Percentiles rank a stretch among this genome's conserved stretches.
These are phyloP conservation scores for Hippoglossus stenolepis DNA, from an alignment of 2,113 vertebrate genomes.

Conservation along the genomic window DNA sequence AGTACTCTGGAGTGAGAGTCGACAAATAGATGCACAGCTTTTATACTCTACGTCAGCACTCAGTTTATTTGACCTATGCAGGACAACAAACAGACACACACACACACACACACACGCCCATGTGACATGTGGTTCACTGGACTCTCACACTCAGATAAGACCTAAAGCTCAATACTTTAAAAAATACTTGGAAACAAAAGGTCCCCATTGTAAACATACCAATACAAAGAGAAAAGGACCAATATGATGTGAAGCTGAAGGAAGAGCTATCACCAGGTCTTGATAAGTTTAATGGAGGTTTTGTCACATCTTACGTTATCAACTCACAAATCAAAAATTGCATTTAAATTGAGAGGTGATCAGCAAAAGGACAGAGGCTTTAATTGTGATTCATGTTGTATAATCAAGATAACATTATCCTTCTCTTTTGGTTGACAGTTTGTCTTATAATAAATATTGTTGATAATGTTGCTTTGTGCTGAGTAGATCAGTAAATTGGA, in stretches of 20 bases:
- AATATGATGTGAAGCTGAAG: neutral
- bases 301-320: neutral
- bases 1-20: constrained; percentile 9
- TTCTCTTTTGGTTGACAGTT: neutral
- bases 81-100: neutral
- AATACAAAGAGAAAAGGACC: neutral
- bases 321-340: neutral
- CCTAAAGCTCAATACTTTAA: no score
- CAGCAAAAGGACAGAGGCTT: neutral
- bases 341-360: neutral
- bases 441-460: neutral
- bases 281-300: neutral
- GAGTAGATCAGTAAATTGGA: neutral
- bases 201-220: neutral
- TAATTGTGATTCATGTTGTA: neutral
- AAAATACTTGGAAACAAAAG: neutral
- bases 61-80: neutral
- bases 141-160: constrained; percentile 37
- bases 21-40: neutral
- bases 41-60: constrained; percentile 2
- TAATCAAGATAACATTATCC: neutral
- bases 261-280: neutral
- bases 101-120: neutral
- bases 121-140: constrained; percentile 12
- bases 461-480: neutral